Evolutionary conservation across 1,140 invertebrate genomes (phyloP).

Genomic region (Philopotamus ludificatus): DNA sequence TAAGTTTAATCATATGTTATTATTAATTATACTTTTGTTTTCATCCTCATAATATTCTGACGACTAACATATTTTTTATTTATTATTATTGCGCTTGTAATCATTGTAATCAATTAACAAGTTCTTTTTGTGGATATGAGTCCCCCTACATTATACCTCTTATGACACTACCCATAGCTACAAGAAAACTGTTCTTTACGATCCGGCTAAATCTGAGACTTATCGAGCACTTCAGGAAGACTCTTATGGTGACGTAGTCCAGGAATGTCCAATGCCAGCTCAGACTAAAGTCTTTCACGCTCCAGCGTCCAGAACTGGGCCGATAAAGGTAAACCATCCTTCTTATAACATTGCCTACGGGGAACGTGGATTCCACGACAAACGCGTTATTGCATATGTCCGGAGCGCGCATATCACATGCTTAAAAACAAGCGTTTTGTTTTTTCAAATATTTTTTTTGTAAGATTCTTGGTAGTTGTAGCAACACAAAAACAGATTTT

Average conservation of each 20-base stretch:
- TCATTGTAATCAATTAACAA: conserved; percentile 33
- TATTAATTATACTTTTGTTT: not conserved
- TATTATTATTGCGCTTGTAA: conserved; percentile 37
- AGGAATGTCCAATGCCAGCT: conserved; percentile 67
- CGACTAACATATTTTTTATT: not conserved
- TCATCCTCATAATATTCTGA: not conserved
- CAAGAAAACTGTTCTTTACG: conserved; percentile 73
- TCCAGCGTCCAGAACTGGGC: conserved; percentile 59
- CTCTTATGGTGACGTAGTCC: conserved; percentile 60
- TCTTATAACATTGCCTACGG: too few species aligned
- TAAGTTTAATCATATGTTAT: too few species aligned
- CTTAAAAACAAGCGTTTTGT: too few species aligned
- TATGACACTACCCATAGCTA: conserved; percentile 49
- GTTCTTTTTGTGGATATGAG: conserved; percentile 43
- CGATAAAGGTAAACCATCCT: conserved; percentile 54
- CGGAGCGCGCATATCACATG: too few species aligned
- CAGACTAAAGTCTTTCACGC: conserved; percentile 71
- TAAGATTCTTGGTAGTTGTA: too few species aligned
- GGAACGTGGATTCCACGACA: too few species aligned
- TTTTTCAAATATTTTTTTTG: too few species aligned
- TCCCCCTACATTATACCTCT: conserved; percentile 42
- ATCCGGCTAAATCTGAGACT: conserved; percentile 81
- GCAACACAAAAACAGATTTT: too few species aligned
- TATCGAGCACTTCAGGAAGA: conserved; percentile 81
- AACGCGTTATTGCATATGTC: too few species aligned